Evolutionary conservation across 2,113 vertebrate species (phyloP), one percentile per base, ranked within the genome.

Genomic region (Orientallactaga bullata): DNA sequence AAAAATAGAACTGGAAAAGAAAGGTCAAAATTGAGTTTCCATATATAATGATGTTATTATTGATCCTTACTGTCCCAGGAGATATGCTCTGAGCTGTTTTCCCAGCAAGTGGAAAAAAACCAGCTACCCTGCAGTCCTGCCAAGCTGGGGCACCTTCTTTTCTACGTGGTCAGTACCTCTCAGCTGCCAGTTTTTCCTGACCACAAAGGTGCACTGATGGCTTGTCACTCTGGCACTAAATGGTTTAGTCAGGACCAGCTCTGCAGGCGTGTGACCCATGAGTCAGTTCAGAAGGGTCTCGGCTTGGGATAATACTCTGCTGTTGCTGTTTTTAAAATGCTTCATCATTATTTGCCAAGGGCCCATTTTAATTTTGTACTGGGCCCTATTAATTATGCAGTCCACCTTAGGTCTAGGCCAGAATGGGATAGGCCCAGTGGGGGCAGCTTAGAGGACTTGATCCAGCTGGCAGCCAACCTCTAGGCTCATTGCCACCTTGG

Each of bases 71-170:
- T 24, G 69, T 85, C 74, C 39, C 71, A 60, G 89, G 94, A 84
- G 58, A 61, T 16, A 17, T 1, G 60, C 79, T 88, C 58, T 88
- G 88, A 92, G 78, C 17, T 85, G 61, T 92, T 94, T 94, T 78
- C 88, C 92, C 84, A 88, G 71, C 55, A 76, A 93, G 79, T 72
- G 78, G 84, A 74, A 94, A 88, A 97, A 93, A 94, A 92, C 30
- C n/a, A 92, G 32, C 72, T 60, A 26, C 51, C n/a, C 21, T 30
- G 3, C 37, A 60, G 51, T 37, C 63, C 80, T 88, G 77, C 63
- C 7, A 32, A n/a, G 55, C 32, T 18, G 0, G 11, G 39, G 69
- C 2, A 26, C 71, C 73, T 86, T 88, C 24, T n/a, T 94, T 21
- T 74, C 21, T 15, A 8, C 58, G 61, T 5, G 17, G 17, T 30